Evolutionary conservation across 2,888 invertebrate genomes (phyloP).

Genomic region (Listrodromus nycthemerus): DNA sequence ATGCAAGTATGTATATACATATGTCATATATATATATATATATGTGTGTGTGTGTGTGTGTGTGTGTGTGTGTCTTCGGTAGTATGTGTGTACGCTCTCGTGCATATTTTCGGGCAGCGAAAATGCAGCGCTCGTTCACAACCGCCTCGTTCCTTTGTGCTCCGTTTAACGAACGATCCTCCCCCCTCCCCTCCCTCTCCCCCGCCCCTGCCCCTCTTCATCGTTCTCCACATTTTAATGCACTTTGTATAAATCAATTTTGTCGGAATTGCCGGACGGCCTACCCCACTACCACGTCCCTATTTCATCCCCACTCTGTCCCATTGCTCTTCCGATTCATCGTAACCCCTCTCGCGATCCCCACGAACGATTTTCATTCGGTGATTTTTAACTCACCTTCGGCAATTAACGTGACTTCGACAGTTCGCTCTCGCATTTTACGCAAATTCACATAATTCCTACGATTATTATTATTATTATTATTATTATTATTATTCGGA

Average conservation of each 20-base stretch:
- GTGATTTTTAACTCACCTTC: slow-evolving; percentile 37
- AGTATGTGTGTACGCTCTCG: slow-evolving; percentile 17
- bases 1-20: too few species aligned
- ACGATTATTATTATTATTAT: not conserved
- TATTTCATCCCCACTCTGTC: slow-evolving; percentile 41
- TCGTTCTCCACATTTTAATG: slow-evolving; percentile 72
- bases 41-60: not conserved
- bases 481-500: not conserved
- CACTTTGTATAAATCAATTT: slow-evolving; percentile 74
- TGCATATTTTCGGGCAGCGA: slow-evolving; percentile 61
- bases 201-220: not conserved
- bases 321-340: slow-evolving; percentile 6
- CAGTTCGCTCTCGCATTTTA: slow-evolving; percentile 35
- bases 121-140: slow-evolving; percentile 52
- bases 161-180: slow-evolving; percentile 69
- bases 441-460: not conserved
- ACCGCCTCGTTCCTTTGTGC: slow-evolving; percentile 65
- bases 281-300: slow-evolving; percentile 36
- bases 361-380: slow-evolving; percentile 42
- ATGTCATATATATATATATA: not conserved
- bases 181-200: not conserved
- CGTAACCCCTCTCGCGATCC: not conserved
- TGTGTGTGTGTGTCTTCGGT: not conserved
- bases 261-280: slow-evolving; percentile 63
- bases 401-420: slow-evolving; percentile 38